A percentile compares a stretch with the other conserved stretches of the same genome.
phyloP scores from a whole-genome alignment of 2,113 vertebrate genomes.

The Proterorhinus semilunaris region DNA sequence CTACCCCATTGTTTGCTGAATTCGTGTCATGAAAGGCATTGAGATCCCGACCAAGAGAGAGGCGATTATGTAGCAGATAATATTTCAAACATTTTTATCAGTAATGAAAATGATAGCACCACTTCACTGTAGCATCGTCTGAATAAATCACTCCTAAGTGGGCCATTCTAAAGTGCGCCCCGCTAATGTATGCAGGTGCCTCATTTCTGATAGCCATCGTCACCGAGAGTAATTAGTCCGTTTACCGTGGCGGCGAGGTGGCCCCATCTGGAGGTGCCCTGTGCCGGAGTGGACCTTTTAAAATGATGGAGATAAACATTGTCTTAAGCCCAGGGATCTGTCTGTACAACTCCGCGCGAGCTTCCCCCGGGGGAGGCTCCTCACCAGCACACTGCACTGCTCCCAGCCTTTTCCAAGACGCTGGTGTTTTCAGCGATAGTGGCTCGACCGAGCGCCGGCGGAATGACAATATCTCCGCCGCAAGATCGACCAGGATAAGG shows the following conservation, averaged over 20 bases:
- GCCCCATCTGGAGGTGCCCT: conserved; percentile 51
- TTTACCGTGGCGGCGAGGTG: conserved; percentile 41
- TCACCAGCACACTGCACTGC: conserved; percentile 22
- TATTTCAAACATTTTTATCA: conserved; percentile 1
- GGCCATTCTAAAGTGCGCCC: conserved; percentile 8
- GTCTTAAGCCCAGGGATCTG: conserved; percentile 46
- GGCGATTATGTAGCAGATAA: conserved; percentile 11
- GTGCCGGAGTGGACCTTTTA: conserved; percentile 50
- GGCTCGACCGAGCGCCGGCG: conserved; percentile 25
- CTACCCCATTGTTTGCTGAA: conserved; percentile 7
- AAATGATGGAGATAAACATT: conserved; percentile 55
- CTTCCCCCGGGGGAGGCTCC: conserved; percentile 29
- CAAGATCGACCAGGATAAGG: conserved; percentile 3
- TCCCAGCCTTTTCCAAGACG: conserved; percentile 28
- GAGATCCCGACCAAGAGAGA: conserved; percentile 10
- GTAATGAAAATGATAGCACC: conserved; percentile 6
- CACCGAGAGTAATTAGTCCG: conserved; percentile 41
- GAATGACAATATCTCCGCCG: conserved; percentile 25
- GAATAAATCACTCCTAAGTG: conserved; percentile 9
- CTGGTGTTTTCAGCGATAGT: conserved; percentile 21
- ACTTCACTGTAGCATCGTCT: neutral
- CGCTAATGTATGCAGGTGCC: conserved; percentile 50
- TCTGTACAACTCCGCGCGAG: conserved; percentile 41
- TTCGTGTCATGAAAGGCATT: conserved; percentile 1
- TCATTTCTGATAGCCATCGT: conserved; percentile 31